Evolutionary conservation across 2,888 invertebrate genomes (phyloP), one percentile per base, ranked within the genome.

Genomic region (Caenorhabditis sp.): DNA sequence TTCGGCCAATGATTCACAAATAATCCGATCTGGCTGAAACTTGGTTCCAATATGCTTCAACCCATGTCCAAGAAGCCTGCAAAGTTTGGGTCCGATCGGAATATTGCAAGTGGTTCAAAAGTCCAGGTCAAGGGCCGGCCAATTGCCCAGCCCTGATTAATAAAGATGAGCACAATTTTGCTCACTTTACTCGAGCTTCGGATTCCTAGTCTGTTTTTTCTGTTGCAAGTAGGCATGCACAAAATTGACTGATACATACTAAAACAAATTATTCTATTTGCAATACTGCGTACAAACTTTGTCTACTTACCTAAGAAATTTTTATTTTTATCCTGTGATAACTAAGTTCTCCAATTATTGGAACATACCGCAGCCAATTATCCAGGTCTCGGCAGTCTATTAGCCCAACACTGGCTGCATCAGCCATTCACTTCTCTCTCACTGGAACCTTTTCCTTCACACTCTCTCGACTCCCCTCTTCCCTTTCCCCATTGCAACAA

Each of bases 211-310:
- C 15, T 53, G 46, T 2, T 55, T 39, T 65, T 65, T 74, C 37
- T 63, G 50, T 26, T 74, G 59, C 39, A 72, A 9, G 37, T 81
- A 81, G 0, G 81, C 77, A 39, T 81, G 79, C 6, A 68, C 61
- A 53, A 81, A 81, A 39, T 70, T 71, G 17, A 56, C 24, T 9
- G 43, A 26, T 15, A 59, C 50, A 24, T 71, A 50, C 63, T 61
- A 13, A 45, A 61, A 15, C 3, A 17, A 2, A 37, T 22, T 17
- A 22, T 1, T 3, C 4, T 9, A 9, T 20, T 13, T 26, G 8
- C 15, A 3, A 20, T 7, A 30, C 5, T 9, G 9, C 30, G 5
- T 30, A 5, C 5, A 30, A 30, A 30, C 45, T 22, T 45, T 22
- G 7, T 24, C 13, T 26, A 65, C 32, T 35, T 9, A 73, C 74